Evolutionary conservation across 2,113 vertebrate species (phyloP), one percentile per base, ranked within the genome.

Genomic region (Albula goreensis): DNA sequence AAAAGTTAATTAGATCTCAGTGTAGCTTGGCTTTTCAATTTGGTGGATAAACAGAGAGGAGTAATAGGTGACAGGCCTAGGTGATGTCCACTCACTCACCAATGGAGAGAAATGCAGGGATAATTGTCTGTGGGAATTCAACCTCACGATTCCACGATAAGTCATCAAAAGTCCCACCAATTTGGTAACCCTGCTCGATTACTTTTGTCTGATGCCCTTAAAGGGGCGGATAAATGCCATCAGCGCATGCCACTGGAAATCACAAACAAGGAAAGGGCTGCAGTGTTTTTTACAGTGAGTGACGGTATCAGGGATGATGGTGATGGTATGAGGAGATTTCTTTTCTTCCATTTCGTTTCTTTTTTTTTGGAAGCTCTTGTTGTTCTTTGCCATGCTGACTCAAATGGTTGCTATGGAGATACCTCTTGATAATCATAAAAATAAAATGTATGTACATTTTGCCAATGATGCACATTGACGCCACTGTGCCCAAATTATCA

Each of bases 351-450:
- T 51, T 84, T 66, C 56, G 52, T 87, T 22, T 53, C 74, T 83
- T 52, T 80, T 17, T 49, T 83, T 84, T 83, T 81, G 78, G 57
- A 84, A 50, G 60, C 25, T 51, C 53, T 80, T 63, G 78, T 81
- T 50, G 78, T 81, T 85, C 83, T 60, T 31, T 56, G 50, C 83
- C 50, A 80, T 84, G 86, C 60, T 80, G 82, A 87, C 86, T 85
- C 86, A 87, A 87, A 41, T 79, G 63, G 83, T 87, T 85, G 79
- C 86, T 60, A 85, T 85, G 79, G 86, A 81, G 50, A 87, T 50
- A 17, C 79, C 83, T 85, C 50, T 77, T 81, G 85, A 85, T 78
- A 85, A 81, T 78, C 80, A 70, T 80, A 85, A 81, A 85, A 85
- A 85, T 78, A 85, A 41, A 85, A 85, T 85, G 85, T 81, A 81